phyloP scores from a whole-genome alignment of 2,888 invertebrate genomes.

The Apamea sordens region DNA sequence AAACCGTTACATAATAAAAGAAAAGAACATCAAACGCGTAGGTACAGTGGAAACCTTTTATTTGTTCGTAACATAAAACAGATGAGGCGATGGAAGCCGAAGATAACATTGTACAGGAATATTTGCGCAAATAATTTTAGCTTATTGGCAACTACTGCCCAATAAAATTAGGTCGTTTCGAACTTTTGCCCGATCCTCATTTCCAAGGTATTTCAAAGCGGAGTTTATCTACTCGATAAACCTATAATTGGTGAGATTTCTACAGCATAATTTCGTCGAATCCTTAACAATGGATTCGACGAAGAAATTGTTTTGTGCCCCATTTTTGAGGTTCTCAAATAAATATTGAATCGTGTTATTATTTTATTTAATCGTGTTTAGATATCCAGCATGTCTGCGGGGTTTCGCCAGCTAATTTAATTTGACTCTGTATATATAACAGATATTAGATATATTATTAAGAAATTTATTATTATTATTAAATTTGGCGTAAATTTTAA shows the following conservation, averaged over 20 bases:
- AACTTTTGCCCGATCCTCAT: background rate
- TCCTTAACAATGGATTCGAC: background rate
- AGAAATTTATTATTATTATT: background rate
- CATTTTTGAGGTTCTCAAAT: too few species aligned
- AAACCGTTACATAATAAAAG: constrained; percentile 11
- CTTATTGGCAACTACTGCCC: background rate
- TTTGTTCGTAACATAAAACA: constrained; percentile 29
- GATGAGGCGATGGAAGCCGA: constrained; percentile 1
- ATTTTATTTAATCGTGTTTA: background rate
- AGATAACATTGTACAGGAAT: background rate
- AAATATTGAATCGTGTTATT: background rate
- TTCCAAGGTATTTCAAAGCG: background rate
- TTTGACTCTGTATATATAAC: background rate
- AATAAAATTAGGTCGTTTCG: background rate
- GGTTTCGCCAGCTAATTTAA: background rate
- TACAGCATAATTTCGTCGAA: too few species aligned
- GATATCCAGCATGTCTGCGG: background rate
- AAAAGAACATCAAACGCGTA: constrained; percentile 3
- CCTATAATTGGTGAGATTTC: too few species aligned
- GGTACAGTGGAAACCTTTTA: constrained; percentile 12
- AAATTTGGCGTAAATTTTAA: background rate
- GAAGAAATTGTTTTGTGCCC: background rate
- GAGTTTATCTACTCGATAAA: background rate
- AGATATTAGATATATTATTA: background rate
- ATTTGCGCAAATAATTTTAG: constrained; percentile 36